Conservation (phyloP, 1,140 invertebrate genomes). For the Meloidogyne hapla region DNA sequence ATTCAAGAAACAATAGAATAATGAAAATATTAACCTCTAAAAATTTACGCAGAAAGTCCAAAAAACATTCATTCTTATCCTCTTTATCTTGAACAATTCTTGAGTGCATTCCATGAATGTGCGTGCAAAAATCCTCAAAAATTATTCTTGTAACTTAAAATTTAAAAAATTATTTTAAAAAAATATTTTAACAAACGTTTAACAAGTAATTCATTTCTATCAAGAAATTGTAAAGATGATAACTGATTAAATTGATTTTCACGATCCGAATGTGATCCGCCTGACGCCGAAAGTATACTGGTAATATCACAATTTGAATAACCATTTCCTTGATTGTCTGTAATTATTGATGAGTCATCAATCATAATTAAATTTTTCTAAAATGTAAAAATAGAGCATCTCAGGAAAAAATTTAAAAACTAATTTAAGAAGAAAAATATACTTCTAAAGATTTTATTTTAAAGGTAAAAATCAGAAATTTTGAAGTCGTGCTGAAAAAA, state of each 20-base stretch:
- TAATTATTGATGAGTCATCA: background rate
- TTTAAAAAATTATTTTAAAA: background rate
- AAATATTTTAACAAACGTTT: constrained; percentile 14
- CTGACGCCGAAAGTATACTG: background rate
- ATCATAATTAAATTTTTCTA: background rate
- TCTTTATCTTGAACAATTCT: background rate
- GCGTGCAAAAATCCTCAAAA: constrained; percentile 24
- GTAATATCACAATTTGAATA: background rate
- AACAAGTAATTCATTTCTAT: constrained; percentile 19
- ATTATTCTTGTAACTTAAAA: constrained; percentile 29
- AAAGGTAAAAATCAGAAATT: no score
- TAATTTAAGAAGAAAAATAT: no score
- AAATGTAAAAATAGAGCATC: background rate
- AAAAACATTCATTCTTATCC: constrained; percentile 7
- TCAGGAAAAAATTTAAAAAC: no score
- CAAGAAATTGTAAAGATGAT: constrained; percentile 14
- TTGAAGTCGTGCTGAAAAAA: no score
- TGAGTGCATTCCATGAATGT: constrained; percentile 1
- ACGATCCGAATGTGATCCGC: background rate
- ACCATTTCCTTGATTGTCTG: background rate
- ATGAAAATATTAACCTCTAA: constrained; percentile 6
- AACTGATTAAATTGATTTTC: background rate
- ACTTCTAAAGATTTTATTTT: no score
- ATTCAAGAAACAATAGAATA: no score
- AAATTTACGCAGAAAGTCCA: constrained; percentile 18